Conservation (phyloP, 2,113 vertebrate species). For the Rutilus rutilus region DNA sequence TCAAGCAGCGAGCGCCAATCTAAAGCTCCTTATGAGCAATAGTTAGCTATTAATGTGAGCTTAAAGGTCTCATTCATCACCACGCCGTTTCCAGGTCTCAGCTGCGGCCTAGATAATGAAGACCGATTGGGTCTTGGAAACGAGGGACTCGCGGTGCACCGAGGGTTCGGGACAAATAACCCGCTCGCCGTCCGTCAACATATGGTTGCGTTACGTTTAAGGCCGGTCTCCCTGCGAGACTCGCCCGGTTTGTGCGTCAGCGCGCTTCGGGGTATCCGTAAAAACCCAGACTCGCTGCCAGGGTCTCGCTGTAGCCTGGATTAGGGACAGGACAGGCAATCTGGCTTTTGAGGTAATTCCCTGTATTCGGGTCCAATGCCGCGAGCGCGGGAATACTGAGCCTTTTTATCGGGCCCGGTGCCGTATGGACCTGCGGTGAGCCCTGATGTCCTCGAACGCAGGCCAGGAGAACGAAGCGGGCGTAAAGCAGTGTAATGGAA, state of each 20-base stretch:
- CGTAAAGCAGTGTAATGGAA: constrained; percentile 30
- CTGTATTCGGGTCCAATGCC: constrained; percentile 24
- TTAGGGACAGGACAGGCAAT: constrained; percentile 47
- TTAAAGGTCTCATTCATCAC: constrained; percentile 60
- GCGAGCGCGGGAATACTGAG: neutral
- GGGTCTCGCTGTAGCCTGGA: constrained; percentile 44
- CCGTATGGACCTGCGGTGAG: constrained; percentile 44
- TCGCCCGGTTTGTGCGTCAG: constrained; percentile 49
- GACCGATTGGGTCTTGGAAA: constrained; percentile 41
- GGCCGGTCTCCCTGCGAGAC: constrained; percentile 40
- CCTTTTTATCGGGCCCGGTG: constrained; percentile 39
- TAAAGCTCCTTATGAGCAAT: constrained; percentile 51
- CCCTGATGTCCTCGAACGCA: constrained; percentile 41
- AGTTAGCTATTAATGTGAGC: constrained; percentile 58
- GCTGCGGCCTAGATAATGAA: constrained; percentile 54
- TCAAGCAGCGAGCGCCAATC: constrained; percentile 43
- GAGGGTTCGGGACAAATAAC: constrained; percentile 43
- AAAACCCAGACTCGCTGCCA: constrained; percentile 28
- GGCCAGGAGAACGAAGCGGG: constrained; percentile 28
- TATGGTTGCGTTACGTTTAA: constrained; percentile 30
- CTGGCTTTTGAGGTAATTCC: constrained; percentile 49
- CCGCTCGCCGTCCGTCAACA: constrained; percentile 21
- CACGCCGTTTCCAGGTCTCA: constrained; percentile 46
- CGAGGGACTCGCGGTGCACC: neutral
- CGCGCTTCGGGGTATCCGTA: constrained; percentile 30